Percentiles rank a stretch among this genome's conserved stretches.
Conservation (phyloP, 2,888 invertebrate species). For the Macaria liturata region DNA sequence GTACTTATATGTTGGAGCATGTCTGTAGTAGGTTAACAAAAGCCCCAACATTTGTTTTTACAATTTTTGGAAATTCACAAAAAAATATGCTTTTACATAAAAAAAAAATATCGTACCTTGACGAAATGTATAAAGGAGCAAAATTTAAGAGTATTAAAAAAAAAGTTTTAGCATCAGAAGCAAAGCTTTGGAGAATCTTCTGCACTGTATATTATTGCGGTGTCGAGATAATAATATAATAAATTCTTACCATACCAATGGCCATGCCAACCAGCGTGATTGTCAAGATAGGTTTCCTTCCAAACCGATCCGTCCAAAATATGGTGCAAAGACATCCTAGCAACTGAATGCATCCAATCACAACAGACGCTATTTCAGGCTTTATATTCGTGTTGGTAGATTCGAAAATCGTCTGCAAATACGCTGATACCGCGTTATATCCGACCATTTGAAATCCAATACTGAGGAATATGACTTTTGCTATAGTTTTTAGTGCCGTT, state of each 20-base stretch:
- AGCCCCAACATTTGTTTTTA: no score
- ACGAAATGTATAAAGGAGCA: no score
- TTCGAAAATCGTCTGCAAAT: slow-evolving; percentile 26
- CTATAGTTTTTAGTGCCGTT: slow-evolving; percentile 23
- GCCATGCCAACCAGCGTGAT: slow-evolving; percentile 17
- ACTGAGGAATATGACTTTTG: slow-evolving; percentile 13
- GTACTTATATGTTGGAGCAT: no score
- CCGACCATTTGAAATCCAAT: slow-evolving; percentile 19
- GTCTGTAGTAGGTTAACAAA: no score
- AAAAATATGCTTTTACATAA: no score
- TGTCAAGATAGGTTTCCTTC: slow-evolving; percentile 25
- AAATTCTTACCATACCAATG: slow-evolving; percentile 24
- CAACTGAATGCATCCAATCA: slow-evolving; percentile 25
- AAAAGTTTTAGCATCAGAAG: no score
- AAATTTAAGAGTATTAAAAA: no score
- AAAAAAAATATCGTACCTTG: no score
- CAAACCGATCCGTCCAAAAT: slow-evolving; percentile 23
- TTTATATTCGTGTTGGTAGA: slow-evolving; percentile 21
- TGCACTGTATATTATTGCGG: no score
- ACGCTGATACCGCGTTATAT: slow-evolving; percentile 15
- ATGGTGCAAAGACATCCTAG: slow-evolving; percentile 20
- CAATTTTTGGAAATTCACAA: no score
- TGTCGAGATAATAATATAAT: no score
- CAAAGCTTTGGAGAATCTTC: no score
- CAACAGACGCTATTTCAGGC: slow-evolving; percentile 23